Evolutionary conservation across 2,888 invertebrate species (phyloP).

Genomic region (Watsonalla cultraria): DNA sequence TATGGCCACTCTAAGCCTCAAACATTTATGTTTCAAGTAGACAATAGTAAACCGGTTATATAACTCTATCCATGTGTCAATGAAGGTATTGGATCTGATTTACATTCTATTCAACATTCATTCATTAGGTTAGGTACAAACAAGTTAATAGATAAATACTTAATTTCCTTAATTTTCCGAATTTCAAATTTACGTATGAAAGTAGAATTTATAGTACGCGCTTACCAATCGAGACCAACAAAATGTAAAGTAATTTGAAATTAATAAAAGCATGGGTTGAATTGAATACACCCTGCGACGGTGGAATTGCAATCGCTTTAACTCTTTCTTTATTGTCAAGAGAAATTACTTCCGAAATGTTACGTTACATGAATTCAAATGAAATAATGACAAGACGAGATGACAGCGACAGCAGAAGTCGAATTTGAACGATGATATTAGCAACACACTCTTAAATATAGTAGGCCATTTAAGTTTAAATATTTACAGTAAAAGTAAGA

Average conservation of each 20-base stretch:
- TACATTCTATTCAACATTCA: constrained; percentile 51
- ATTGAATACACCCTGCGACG: too few species aligned
- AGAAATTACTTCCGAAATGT: too few species aligned
- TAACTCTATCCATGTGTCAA: constrained; percentile 9
- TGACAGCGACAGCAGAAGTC: constrained; percentile 52
- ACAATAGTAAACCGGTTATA: constrained; percentile 54
- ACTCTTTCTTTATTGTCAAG: too few species aligned
- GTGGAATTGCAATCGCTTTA: too few species aligned
- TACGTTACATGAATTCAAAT: constrained; percentile 17
- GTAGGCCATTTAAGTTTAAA: constrained; percentile 71
- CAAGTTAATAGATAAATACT: constrained; percentile 40
- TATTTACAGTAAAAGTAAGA: constrained; percentile 72
- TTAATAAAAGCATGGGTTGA: constrained; percentile 7
- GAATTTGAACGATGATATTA: constrained; percentile 61
- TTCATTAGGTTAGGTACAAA: constrained; percentile 51
- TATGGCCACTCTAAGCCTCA: too few species aligned
- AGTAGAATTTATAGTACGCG: constrained; percentile 20
- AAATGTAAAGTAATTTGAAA: constrained; percentile 6
- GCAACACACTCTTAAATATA: constrained; percentile 66
- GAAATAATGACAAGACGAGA: constrained; percentile 38
- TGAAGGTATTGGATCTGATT: constrained; percentile 33
- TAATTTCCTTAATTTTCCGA: constrained; percentile 26
- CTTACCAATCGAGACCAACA: constrained; percentile 10
- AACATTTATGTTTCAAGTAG: constrained; percentile 25
- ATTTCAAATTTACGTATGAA: constrained; percentile 38